Evolutionary conservation across 2,113 vertebrate species (phyloP).

Genomic region (Prionailurus bengalensis): DNA sequence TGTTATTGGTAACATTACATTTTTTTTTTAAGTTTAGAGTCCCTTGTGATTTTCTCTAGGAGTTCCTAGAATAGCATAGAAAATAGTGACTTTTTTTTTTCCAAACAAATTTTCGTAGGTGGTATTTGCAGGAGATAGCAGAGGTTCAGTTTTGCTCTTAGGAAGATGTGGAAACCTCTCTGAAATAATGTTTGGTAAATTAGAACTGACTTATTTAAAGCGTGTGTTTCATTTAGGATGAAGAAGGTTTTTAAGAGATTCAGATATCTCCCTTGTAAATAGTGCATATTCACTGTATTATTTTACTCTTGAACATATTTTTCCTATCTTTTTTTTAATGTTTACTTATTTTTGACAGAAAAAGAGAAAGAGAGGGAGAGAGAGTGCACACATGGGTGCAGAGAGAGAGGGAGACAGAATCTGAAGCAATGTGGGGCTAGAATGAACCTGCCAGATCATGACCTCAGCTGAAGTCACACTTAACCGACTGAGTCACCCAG

Average conservation of each 20-base stretch:
- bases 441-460: too few relatives aligned
- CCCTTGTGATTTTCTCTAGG: background rate
- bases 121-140: background rate
- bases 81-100: slow-evolving; percentile 27
- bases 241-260: background rate
- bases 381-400: too few relatives aligned
- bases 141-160: slow-evolving; percentile 36
- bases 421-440: too few relatives aligned
- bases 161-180: background rate
- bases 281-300: background rate
- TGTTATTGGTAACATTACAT: background rate
- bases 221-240: background rate
- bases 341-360: too few relatives aligned
- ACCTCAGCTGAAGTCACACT: too few relatives aligned
- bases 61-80: background rate
- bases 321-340: slow-evolving; percentile 7
- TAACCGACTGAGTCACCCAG: too few relatives aligned
- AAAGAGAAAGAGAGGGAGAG: too few relatives aligned
- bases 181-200: slow-evolving; percentile 55
- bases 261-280: background rate
- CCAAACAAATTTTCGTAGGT: background rate
- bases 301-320: slow-evolving; percentile 17
- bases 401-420: too few relatives aligned
- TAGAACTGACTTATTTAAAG: slow-evolving; percentile 32
- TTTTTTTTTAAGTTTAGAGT: slow-evolving; percentile 7